A percentile compares a stretch with the other conserved stretches of the same genome.
Conservation (phyloP, 1,140 invertebrate species). For the Bactericera cockerelli region DNA sequence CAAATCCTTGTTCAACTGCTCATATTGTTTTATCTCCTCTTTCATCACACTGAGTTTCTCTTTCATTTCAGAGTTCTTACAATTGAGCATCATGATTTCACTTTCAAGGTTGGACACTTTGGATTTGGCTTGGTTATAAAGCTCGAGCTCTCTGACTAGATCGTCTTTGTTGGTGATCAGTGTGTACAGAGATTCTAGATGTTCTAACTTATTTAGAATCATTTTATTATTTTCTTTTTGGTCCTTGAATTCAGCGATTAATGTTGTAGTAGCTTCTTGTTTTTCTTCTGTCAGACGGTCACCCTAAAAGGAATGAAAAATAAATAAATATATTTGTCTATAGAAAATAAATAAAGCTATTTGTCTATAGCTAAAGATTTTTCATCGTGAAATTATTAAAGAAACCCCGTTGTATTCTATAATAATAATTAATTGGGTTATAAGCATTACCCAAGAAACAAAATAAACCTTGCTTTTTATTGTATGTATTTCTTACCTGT, state of each 20-base stretch:
- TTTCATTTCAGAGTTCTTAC: neutral
- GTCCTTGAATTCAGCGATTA: neutral
- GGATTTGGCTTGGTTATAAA: slow-evolving; percentile 1
- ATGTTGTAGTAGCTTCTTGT: neutral
- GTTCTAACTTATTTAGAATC: neutral
- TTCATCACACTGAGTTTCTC: neutral
- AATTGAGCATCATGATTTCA: neutral
- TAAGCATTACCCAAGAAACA: too few species aligned
- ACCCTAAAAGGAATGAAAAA: too few species aligned
- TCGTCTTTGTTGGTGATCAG: neutral
- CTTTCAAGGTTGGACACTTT: neutral
- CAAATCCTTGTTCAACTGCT: neutral
- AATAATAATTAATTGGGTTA: too few species aligned
- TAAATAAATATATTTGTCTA: too few species aligned
- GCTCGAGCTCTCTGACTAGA: neutral
- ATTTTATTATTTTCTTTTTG: slow-evolving; percentile 7
- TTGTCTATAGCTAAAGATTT: too few species aligned
- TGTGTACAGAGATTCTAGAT: slow-evolving; percentile 1
- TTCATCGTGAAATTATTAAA: too few species aligned
- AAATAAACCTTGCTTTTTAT: too few species aligned
- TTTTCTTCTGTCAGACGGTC: too few species aligned
- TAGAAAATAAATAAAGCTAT: too few species aligned
- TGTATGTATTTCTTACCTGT: too few species aligned
- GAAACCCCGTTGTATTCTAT: too few species aligned
- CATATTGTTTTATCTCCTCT: neutral